Conservation (phyloP, 2,113 vertebrate species). For the Taurulus bubalis region DNA sequence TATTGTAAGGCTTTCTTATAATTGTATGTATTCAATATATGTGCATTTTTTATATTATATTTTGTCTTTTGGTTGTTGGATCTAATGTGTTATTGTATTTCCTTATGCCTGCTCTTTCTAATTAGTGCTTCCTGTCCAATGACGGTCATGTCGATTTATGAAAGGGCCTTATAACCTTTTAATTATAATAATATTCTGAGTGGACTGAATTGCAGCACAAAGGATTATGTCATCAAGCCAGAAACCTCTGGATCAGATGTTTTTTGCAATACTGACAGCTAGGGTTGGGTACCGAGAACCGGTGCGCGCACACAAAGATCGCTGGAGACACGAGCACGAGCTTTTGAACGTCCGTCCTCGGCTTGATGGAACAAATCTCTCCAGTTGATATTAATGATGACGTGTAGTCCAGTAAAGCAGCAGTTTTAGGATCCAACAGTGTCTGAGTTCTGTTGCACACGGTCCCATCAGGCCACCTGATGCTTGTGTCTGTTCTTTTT, state of each 20-base stretch:
- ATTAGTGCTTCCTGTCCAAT: conserved; percentile 37
- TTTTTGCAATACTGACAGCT: neutral
- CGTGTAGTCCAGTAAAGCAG: too few species aligned
- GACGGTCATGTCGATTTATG: neutral
- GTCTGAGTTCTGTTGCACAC: too few species aligned
- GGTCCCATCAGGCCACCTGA: too few species aligned
- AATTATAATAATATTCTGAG: neutral
- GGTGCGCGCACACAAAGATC: too few species aligned
- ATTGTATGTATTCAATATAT: neutral
- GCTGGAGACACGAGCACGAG: too few species aligned
- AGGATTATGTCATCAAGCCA: neutral
- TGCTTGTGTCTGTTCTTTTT: too few species aligned
- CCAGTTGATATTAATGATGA: too few species aligned
- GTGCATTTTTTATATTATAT: neutral
- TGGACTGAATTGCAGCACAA: neutral
- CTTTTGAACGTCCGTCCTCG: too few species aligned
- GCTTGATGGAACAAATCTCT: too few species aligned
- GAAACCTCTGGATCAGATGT: neutral
- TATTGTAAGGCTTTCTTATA: neutral
- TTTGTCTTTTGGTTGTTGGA: neutral
- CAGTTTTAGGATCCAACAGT: too few species aligned
- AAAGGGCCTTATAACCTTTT: neutral
- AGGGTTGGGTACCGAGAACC: too few species aligned
- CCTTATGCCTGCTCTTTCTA: neutral
- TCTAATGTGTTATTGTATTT: neutral